These are phyloP conservation scores for Alviniconcha strummeri DNA, from an alignment of 2,888 invertebrate genomes.

Conservation along the genomic window DNA sequence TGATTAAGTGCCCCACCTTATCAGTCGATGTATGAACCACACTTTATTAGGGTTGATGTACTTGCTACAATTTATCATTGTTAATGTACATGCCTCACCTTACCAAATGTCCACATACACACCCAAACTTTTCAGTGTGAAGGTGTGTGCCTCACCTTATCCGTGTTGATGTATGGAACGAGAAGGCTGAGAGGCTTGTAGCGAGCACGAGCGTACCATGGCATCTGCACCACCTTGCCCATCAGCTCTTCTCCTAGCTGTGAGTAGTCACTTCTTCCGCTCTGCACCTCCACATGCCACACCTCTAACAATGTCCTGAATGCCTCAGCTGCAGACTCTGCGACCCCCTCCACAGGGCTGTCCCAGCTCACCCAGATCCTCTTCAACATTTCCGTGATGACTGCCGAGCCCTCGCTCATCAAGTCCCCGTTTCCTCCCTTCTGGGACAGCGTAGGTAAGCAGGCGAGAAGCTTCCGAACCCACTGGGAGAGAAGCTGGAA, in stretches of 20 bases:
- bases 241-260: constrained; percentile 43
- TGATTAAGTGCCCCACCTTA: no score
- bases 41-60: no score
- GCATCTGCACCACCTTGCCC: constrained; percentile 45
- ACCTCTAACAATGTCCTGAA: constrained; percentile 53
- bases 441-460: neutral
- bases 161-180: constrained; percentile 52
- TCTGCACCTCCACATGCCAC: constrained; percentile 41
- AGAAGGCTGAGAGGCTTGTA: constrained; percentile 60
- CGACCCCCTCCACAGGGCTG: constrained; percentile 69
- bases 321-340: constrained; percentile 55
- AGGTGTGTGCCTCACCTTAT: constrained; percentile 43
- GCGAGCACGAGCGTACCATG: constrained; percentile 65
- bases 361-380: constrained; percentile 65
- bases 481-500: constrained; percentile 44
- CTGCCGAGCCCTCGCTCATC: neutral
- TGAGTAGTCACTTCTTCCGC: constrained; percentile 31
- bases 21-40: no score
- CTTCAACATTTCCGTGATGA: constrained; percentile 45
- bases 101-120: no score
- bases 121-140: no score
- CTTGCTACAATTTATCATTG: no score
- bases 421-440: neutral
- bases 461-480: constrained; percentile 35
- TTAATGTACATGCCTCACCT: no score